Percentiles rank a stretch among this genome's conserved stretches.
Conservation (phyloP, 2,888 invertebrate species). For the Linnaemya tessellans region DNA sequence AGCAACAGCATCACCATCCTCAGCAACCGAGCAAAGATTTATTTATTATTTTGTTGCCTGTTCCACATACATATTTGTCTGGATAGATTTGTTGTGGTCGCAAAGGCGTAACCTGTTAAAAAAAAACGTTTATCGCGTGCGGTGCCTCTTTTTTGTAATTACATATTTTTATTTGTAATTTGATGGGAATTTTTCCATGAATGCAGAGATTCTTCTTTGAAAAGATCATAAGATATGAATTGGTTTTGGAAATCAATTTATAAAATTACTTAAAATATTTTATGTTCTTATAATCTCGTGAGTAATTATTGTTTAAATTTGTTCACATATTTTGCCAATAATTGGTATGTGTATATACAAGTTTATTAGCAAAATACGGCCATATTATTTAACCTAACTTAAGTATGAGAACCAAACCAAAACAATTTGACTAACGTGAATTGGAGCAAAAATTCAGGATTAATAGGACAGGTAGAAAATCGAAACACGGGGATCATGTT, state of each 20-base stretch:
- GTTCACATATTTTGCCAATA: background rate
- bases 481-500: no score
- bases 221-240: slow-evolving; percentile 60
- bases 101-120: slow-evolving; percentile 80
- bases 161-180: slow-evolving; percentile 49
- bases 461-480: no score
- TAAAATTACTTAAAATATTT: slow-evolving; percentile 25
- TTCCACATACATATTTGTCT: slow-evolving; percentile 65
- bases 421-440: no score
- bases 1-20: slow-evolving; percentile 8
- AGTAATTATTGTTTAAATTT: background rate
- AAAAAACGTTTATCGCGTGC: slow-evolving; percentile 77
- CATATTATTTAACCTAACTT: no score
- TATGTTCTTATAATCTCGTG: background rate
- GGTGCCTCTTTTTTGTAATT: slow-evolving; percentile 66
- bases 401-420: no score
- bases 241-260: slow-evolving; percentile 54
- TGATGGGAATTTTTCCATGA: slow-evolving; percentile 59
- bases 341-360: no score
- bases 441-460: no score
- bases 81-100: slow-evolving; percentile 62
- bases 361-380: no score
- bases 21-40: slow-evolving; percentile 27
- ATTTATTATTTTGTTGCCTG: slow-evolving; percentile 37
- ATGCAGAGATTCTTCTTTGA: slow-evolving; percentile 38